phyloP scores from a whole-genome alignment of 2,797 vertebrate genomes.

The Taeniopygia guttata region DNA sequence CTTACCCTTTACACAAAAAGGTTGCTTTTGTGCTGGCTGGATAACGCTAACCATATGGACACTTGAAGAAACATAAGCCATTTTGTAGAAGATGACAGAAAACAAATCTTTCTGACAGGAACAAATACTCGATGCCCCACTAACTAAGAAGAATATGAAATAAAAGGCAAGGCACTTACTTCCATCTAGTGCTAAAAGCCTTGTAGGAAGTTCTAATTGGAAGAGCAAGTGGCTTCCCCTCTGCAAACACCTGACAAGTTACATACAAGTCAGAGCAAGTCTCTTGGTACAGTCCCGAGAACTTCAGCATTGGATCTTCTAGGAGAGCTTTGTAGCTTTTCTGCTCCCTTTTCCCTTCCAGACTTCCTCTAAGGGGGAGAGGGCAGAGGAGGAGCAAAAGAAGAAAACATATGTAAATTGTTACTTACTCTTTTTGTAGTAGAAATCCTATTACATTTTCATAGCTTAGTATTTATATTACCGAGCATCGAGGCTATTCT shows the following conservation, averaged over 20 bases:
- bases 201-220: constrained; percentile 97
- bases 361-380: constrained; percentile 82
- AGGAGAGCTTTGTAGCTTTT: constrained; percentile 95
- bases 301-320: constrained; percentile 94
- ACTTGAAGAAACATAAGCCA: not conserved
- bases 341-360: constrained; percentile 95
- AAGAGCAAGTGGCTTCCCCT: constrained; percentile 94
- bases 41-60: not conserved
- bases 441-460: not conserved
- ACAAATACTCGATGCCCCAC: not conserved
- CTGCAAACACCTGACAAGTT: constrained; percentile 97
- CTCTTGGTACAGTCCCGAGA: constrained; percentile 96
- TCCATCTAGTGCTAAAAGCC: constrained; percentile 98
- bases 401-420: not conserved
- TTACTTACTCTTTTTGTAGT: not conserved
- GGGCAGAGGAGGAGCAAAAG: fast-evolving
- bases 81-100: not conserved
- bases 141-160: not conserved
- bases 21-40: not conserved
- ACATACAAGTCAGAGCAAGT: constrained; percentile 96
- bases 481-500: not conserved
- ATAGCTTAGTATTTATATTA: not conserved
- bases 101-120: not conserved
- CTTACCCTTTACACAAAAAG: not conserved
- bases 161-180: constrained; percentile 80